phyloP scores from a whole-genome alignment of 2,113 vertebrate genomes.

The Bungarus multicinctus region DNA sequence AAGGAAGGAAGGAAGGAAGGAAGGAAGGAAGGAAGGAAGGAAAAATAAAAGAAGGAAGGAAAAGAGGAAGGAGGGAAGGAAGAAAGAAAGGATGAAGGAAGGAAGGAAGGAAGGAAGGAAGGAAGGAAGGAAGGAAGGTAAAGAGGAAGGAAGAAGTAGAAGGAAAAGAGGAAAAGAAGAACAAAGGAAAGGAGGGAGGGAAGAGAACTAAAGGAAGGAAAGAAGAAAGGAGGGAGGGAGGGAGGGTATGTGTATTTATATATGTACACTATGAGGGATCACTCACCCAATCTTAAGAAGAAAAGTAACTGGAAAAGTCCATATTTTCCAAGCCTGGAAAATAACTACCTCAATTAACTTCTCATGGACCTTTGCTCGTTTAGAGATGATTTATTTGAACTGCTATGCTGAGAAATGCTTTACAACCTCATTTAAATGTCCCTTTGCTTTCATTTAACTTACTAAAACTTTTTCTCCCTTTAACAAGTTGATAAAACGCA shows the following conservation, averaged over 20 bases:
- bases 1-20: not conserved
- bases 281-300: not conserved
- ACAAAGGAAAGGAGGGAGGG: too few species aligned
- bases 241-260: not conserved
- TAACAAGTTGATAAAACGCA: not conserved
- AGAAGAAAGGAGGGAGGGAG: too few species aligned
- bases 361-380: accelerated
- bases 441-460: not conserved
- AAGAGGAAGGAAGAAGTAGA: not conserved
- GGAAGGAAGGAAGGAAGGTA: not conserved
- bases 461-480: not conserved
- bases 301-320: accelerated
- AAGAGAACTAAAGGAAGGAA: not conserved
- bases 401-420: not conserved
- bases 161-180: too few species aligned
- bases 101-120: not conserved
- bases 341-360: not conserved
- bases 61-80: not conserved
- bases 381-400: not conserved
- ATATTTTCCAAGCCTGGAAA: not conserved
- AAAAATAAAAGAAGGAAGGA: not conserved
- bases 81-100: not conserved
- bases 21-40: not conserved
- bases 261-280: not conserved
- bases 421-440: not conserved